phyloP scores from a whole-genome alignment of 2,888 invertebrate genomes.

The Idaea straminata region DNA sequence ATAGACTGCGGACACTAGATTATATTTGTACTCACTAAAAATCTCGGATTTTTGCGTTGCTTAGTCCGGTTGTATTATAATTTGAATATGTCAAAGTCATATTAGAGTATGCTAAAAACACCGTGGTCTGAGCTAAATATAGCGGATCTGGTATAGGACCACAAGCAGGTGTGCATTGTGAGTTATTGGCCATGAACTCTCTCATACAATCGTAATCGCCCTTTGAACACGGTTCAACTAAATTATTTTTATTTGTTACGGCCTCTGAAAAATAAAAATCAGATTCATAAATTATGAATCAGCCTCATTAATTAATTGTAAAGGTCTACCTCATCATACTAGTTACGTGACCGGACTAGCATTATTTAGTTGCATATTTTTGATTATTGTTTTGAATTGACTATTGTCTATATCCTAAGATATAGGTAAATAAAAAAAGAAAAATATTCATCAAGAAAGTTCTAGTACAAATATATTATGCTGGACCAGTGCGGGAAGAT shows the following conservation, averaged over 20 bases:
- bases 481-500: no score
- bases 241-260: neutral
- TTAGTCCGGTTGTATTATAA: constrained; percentile 8
- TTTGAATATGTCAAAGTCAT: constrained; percentile 5
- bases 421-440: no score
- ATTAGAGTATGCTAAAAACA: neutral
- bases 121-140: neutral
- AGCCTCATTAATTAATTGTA: neutral
- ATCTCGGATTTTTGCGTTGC: constrained; percentile 3
- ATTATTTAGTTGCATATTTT: no score
- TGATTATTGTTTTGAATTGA: no score
- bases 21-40: constrained; percentile 11
- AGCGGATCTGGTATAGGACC: constrained; percentile 16
- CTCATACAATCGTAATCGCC: constrained; percentile 16
- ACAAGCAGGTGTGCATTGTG: constrained; percentile 11
- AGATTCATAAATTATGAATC: neutral
- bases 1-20: neutral
- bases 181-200: constrained; percentile 13
- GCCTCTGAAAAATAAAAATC: neutral
- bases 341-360: no score
- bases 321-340: no score
- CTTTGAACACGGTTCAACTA: constrained; percentile 11
- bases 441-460: no score
- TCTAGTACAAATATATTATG: no score
- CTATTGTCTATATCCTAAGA: no score